These are phyloP conservation scores for Argopecten irradians DNA, from an alignment of 1,140 invertebrate species.

Conservation along the genomic window DNA sequence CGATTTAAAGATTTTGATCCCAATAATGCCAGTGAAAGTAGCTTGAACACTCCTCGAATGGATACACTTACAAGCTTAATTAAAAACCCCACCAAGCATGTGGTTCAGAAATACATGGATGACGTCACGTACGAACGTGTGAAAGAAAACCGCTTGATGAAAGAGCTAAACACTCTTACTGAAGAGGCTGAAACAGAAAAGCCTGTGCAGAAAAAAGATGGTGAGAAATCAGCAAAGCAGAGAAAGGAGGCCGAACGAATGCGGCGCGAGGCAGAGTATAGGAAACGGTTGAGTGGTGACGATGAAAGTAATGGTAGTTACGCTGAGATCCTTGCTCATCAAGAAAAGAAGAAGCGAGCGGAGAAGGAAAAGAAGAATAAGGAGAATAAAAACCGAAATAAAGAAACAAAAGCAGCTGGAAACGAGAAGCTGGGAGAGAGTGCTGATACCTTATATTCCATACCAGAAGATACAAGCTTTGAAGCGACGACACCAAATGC, in stretches of 20 bases:
- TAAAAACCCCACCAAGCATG: conserved; percentile 91
- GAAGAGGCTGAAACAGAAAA: conserved; percentile 39
- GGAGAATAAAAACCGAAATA: conserved; percentile 50
- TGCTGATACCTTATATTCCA: conserved; percentile 57
- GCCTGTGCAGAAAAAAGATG: conserved; percentile 42
- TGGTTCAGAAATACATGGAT: conserved; percentile 80
- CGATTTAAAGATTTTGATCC: conserved; percentile 65
- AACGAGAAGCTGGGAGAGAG: conserved; percentile 48
- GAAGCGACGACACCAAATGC: conserved; percentile 53
- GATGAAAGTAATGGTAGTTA: conserved; percentile 64
- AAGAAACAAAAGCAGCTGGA: conserved; percentile 34
- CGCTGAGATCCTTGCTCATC: conserved; percentile 47
- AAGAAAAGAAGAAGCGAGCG: conserved; percentile 52
- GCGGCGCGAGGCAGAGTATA: conserved; percentile 42
- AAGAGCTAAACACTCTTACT: conserved; percentile 38
- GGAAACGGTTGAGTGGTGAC: conserved; percentile 53
- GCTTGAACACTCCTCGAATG: conserved; percentile 61
- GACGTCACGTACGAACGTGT: conserved; percentile 45
- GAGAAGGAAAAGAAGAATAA: conserved; percentile 45
- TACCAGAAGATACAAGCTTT: conserved; percentile 57
- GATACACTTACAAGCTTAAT: conserved; percentile 63
- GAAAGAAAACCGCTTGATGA: conserved; percentile 43
- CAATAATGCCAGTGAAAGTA: conserved; percentile 57
- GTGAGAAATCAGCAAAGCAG: conserved; percentile 30
- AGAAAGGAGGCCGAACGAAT: conserved; percentile 34